Evolutionary conservation across 2,797 vertebrate genomes (phyloP).

Genomic region (Trichosurus vulpecula): DNA sequence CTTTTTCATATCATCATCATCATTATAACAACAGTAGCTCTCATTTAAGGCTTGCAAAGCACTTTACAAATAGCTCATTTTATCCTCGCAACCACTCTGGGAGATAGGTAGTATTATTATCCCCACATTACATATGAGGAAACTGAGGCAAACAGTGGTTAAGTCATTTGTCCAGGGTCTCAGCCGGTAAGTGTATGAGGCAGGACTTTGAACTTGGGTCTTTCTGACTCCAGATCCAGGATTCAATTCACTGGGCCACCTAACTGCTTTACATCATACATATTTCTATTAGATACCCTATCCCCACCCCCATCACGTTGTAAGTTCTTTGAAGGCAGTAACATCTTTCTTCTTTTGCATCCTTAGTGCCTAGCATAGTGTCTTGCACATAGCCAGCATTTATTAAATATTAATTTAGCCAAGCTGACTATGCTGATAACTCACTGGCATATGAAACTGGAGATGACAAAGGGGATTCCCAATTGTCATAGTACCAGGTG

Average conservation of each 20-base stretch:
- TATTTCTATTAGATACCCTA: background rate
- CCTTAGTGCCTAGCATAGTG: background rate
- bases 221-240: background rate
- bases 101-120: too few species aligned
- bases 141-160: background rate
- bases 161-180: background rate
- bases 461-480: background rate
- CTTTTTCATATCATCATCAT: background rate
- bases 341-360: slow-evolving; percentile 34
- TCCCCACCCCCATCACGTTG: background rate
- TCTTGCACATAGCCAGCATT: background rate
- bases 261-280: background rate
- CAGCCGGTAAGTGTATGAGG: too few species aligned
- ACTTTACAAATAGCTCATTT: background rate
- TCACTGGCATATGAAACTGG: background rate
- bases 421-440: background rate
- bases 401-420: slow-evolving; percentile 44
- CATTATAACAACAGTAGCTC: too few species aligned
- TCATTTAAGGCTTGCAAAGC: too few species aligned
- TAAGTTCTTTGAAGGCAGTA: slow-evolving; percentile 29
- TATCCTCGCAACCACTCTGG: too few species aligned
- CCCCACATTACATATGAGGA: background rate
- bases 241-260: background rate
- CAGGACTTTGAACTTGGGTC: too few species aligned
- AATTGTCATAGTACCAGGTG: background rate